Evolutionary conservation across 2,888 invertebrate genomes (phyloP).

Genomic region (Eristalis arbustorum): DNA sequence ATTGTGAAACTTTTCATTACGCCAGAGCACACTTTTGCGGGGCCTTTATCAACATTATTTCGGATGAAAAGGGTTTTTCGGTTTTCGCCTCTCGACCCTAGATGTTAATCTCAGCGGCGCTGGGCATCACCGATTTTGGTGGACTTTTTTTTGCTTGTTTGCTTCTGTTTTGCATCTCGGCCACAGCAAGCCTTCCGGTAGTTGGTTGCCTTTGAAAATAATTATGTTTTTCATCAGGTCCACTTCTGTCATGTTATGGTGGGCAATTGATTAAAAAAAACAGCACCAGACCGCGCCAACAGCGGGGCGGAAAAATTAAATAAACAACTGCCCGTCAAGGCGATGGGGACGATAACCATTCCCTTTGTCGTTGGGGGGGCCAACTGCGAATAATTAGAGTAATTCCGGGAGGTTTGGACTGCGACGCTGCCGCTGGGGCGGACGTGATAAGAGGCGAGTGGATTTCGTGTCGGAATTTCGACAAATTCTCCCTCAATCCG

Average conservation of each 20-base stretch:
- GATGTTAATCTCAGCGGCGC: constrained; percentile 30
- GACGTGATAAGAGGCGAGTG: constrained; percentile 3
- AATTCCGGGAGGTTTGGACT: constrained; percentile 17
- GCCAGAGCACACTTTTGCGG: constrained; percentile 8
- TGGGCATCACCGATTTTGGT: neutral
- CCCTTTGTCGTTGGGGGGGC: constrained; percentile 35
- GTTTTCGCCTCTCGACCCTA: constrained; percentile 7
- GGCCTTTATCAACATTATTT: constrained; percentile 45
- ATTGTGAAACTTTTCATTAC: constrained; percentile 53
- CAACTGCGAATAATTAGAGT: constrained; percentile 28
- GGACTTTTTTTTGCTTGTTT: neutral
- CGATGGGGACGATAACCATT: constrained; percentile 21
- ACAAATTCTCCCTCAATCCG: neutral
- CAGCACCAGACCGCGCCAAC: neutral
- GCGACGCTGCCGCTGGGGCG: neutral
- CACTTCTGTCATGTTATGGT: constrained; percentile 42
- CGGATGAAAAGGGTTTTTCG: constrained; percentile 37
- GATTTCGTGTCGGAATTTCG: constrained; percentile 4
- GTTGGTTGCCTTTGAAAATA: constrained; percentile 43
- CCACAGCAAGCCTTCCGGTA: neutral
- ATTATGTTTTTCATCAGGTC: constrained; percentile 59
- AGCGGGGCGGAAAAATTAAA: neutral
- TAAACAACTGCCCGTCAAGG: constrained; percentile 14
- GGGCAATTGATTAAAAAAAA: constrained; percentile 59
- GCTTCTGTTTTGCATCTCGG: neutral